A percentile compares a stretch with the other conserved stretches of the same genome.
These are phyloP conservation scores for Centroberyx gerrardi DNA, from an alignment of 2,797 vertebrate genomes.

Conservation along the genomic window DNA sequence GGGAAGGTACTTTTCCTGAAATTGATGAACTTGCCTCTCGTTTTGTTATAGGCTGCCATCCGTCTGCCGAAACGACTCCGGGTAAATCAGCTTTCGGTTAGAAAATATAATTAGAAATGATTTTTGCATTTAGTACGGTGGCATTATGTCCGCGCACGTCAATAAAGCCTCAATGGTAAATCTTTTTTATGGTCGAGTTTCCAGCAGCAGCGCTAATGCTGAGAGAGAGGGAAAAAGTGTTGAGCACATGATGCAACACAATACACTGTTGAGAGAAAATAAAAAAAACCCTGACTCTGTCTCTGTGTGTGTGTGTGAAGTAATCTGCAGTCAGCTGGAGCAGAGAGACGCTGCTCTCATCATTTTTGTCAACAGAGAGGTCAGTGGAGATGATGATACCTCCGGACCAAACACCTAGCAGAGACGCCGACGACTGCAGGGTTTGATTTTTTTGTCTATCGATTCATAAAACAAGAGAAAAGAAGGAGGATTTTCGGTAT, in stretches of 20 bases:
- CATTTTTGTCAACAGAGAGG: constrained; percentile 53
- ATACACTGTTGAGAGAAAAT: constrained; percentile 29
- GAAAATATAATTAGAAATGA: constrained; percentile 69
- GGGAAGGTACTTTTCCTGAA: constrained; percentile 29
- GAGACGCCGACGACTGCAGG: constrained; percentile 7
- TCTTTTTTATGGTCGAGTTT: constrained; percentile 61
- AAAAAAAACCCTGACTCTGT: background rate
- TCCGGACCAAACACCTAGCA: background rate
- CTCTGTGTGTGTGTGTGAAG: constrained; percentile 10
- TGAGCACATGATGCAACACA: constrained; percentile 40
- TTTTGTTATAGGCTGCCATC: constrained; percentile 53
- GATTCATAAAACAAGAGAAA: constrained; percentile 14
- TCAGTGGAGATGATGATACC: background rate
- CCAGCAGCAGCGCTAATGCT: constrained; percentile 28
- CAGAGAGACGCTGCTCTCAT: constrained; percentile 42
- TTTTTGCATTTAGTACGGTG: constrained; percentile 63
- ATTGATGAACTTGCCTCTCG: constrained; percentile 58
- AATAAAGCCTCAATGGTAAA: constrained; percentile 63
- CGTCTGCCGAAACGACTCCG: constrained; percentile 50
- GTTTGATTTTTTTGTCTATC: constrained; percentile 22
- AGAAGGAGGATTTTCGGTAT: background rate
- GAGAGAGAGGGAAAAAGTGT: constrained; percentile 22
- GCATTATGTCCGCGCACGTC: constrained; percentile 61
- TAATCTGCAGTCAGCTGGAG: constrained; percentile 22
- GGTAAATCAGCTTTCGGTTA: constrained; percentile 61